A percentile compares a stretch with the other conserved stretches of the same genome.
Evolutionary conservation across 1,140 invertebrate species (phyloP).

Genomic region (Cydia splendana): DNA sequence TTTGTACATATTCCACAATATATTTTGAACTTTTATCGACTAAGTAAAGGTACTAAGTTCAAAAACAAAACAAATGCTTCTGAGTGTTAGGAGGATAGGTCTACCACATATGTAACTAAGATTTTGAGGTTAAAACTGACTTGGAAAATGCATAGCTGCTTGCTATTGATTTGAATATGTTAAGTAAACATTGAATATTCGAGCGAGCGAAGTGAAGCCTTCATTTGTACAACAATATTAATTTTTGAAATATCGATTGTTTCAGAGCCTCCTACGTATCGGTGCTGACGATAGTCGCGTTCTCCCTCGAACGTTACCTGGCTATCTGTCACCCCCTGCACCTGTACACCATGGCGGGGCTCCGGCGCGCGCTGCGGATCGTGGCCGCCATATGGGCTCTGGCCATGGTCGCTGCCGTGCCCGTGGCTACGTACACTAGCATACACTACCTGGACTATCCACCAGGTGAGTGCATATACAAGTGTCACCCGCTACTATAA

Average conservation of each 20-base stretch:
- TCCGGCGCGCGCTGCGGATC: constrained; percentile 89
- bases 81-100: too few relatives aligned
- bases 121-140: too few relatives aligned
- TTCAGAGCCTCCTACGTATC: constrained; percentile 92
- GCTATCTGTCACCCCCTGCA: constrained; percentile 95
- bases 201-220: too few relatives aligned
- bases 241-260: constrained; percentile 34
- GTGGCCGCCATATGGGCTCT: constrained; percentile 90
- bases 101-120: too few relatives aligned
- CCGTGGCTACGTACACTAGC: constrained; percentile 86
- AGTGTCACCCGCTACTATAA: background rate
- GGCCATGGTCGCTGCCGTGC: constrained; percentile 87
- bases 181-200: too few relatives aligned
- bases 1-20: too few relatives aligned
- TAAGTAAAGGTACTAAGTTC: too few relatives aligned
- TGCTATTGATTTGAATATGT: too few relatives aligned
- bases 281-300: constrained; percentile 94
- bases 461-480: constrained; percentile 73
- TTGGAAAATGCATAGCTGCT: too few relatives aligned
- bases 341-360: constrained; percentile 88
- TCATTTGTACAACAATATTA: background rate
- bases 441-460: constrained; percentile 88
- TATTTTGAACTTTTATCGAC: too few relatives aligned
- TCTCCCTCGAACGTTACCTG: constrained; percentile 92
- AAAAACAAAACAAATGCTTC: too few relatives aligned